These are phyloP conservation scores for Diachasmimorpha longicaudata DNA, from an alignment of 1,140 invertebrate genomes.

Conservation along the genomic window DNA sequence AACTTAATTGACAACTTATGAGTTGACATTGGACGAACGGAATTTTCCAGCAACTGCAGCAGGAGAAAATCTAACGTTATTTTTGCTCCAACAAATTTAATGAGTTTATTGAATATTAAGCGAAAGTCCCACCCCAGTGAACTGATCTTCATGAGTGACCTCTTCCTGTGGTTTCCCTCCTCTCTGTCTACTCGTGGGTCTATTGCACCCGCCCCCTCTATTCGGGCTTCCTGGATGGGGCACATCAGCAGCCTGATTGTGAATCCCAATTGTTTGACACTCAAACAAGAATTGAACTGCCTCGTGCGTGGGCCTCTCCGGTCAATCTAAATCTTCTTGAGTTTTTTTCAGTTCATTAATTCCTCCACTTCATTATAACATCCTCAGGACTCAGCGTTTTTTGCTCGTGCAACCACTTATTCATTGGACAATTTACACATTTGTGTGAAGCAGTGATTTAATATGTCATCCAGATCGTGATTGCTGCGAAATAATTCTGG, in stretches of 20 bases:
- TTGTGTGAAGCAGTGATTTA: background rate
- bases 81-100: background rate
- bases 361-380: background rate
- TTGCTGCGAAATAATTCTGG: background rate
- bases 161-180: conserved; percentile 33
- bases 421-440: background rate
- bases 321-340: background rate
- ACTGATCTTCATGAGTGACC: conserved; percentile 25
- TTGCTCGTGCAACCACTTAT: background rate
- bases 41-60: background rate
- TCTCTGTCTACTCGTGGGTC: conserved; percentile 10
- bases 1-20: no score
- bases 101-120: background rate
- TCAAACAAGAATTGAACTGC: conserved; percentile 46
- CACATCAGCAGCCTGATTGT: conserved; percentile 56
- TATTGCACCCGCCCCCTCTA: background rate
- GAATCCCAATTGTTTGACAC: conserved; percentile 46
- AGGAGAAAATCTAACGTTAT: background rate
- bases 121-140: background rate
- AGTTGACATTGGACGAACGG: no score
- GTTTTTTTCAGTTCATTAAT: background rate
- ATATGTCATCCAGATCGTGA: background rate
- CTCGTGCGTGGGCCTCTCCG: conserved; percentile 33
- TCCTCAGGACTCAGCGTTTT: background rate
- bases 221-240: conserved; percentile 52